Base-by-base conservation (phyloP, 2,888 invertebrate genomes). In the Galerucella nymphaeae region DNA sequence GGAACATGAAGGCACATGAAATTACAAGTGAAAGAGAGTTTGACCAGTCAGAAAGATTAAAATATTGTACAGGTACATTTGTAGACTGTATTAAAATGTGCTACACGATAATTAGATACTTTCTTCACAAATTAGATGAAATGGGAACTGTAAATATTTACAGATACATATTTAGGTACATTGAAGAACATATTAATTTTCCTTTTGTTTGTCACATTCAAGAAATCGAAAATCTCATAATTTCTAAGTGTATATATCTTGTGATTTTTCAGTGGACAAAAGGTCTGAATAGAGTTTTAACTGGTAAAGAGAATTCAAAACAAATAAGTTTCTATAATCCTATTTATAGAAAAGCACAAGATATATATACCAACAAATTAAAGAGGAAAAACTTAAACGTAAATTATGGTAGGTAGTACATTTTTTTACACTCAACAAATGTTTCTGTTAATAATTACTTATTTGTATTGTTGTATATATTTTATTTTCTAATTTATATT, bases 21-120 rank as follows among this genome's bases (percentile, higher is more conserved):
- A 58, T 58, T 18, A 58, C 23, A 23, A 18, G 20, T 14, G 20
- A 58, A 58, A 58, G 23, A 23, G 58, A 58, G 23, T 58, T 23
- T 58, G 30, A 58, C 58, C 23, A 23, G 23, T 30, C 18, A 58
- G 23, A 23, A 23, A 58, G 58, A 23, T 23, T 58, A 23, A 58
- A 58, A 23, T 58, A 58, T 58, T 58, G 58, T 23, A 58, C 58
- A 58, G 18, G 13, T 58, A 58, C 58, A 58, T 58, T 58, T 58
- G 30, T 58, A 23, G 58, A 58, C 13, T 23, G 58, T 20, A 58
- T 58, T 20, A 23, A 58, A 23, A 23, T 23, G 23, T 20, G 14
- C 18, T 58, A 58, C 23, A 58, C 18, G 13, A 23, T 58, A 58
- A 58, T 23, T 11, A 58, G 18, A 58, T 58, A 58, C 18, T 58